Conservation (phyloP, 2,888 invertebrate genomes). For the Troides oblongomaculatus region DNA sequence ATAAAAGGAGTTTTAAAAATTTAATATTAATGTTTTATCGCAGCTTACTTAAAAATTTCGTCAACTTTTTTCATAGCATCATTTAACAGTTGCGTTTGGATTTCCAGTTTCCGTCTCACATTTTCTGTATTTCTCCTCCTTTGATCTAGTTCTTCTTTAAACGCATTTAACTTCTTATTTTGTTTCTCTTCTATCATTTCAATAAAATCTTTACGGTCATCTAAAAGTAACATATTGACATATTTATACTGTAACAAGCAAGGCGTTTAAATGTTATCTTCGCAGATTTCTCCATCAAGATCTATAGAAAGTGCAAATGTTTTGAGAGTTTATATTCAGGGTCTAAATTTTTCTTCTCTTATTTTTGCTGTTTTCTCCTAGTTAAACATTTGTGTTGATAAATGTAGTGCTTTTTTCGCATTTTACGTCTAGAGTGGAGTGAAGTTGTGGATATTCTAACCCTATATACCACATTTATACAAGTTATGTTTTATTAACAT, state of each 20-base stretch:
- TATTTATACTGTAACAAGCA: neutral
- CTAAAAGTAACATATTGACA: conserved; percentile 36
- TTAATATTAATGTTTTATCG: neutral
- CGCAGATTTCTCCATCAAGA: neutral
- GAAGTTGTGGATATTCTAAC: too few relatives aligned
- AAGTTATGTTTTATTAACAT: too few relatives aligned
- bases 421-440: too few relatives aligned
- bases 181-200: conserved; percentile 44
- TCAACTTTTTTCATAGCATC: conserved; percentile 48
- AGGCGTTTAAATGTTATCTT: neutral
- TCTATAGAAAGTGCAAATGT: too few relatives aligned
- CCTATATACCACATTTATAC: too few relatives aligned
- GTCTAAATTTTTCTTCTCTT: too few relatives aligned
- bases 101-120: conserved; percentile 39
- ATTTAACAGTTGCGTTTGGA: conserved; percentile 39
- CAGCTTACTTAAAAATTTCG: conserved; percentile 64
- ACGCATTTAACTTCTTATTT: conserved; percentile 37
- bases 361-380: too few relatives aligned
- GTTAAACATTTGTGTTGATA: too few relatives aligned
- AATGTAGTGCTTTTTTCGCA: too few relatives aligned
- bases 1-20: neutral
- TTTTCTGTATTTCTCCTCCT: conserved; percentile 42
- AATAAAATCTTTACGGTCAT: conserved; percentile 61
- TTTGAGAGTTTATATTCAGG: too few relatives aligned
- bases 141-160: conserved; percentile 44